Evolutionary conservation across 1,140 invertebrate species (phyloP).

Genomic region (Charaxes varanes): DNA sequence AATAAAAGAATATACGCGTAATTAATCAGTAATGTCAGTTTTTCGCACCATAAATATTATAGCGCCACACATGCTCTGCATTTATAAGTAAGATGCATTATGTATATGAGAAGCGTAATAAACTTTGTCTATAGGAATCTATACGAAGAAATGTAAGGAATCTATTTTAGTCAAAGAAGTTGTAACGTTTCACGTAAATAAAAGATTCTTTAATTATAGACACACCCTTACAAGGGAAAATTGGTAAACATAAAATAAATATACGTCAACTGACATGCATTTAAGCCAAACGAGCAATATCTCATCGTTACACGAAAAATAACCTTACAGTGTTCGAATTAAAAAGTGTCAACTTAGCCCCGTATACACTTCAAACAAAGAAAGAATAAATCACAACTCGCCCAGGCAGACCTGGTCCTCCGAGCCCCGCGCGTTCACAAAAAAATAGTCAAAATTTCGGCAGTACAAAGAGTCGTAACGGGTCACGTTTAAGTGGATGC

Average conservation of each 20-base stretch:
- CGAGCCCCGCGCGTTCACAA: constrained; percentile 17
- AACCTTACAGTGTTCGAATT: constrained; percentile 37
- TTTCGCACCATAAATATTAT: too few relatives aligned
- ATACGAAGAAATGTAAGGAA: too few relatives aligned
- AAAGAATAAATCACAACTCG: constrained; percentile 53
- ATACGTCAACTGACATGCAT: constrained; percentile 8
- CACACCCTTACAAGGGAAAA: not conserved
- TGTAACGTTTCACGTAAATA: too few relatives aligned
- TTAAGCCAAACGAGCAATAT: constrained; percentile 31
- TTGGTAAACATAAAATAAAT: constrained; percentile 14
- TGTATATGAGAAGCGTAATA: too few relatives aligned
- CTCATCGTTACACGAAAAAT: constrained; percentile 40
- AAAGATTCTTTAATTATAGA: too few relatives aligned
- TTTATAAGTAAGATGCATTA: too few relatives aligned
- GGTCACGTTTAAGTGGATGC: constrained; percentile 32
- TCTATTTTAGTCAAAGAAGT: too few relatives aligned
- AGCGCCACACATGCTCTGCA: too few relatives aligned
- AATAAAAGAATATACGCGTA: too few relatives aligned
- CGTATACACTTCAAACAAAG: constrained; percentile 50
- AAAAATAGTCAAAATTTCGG: constrained; percentile 22
- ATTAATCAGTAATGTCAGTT: too few relatives aligned
- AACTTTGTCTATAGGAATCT: too few relatives aligned
- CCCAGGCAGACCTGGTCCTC: constrained; percentile 22
- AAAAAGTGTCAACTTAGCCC: constrained; percentile 53
- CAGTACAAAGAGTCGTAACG: constrained; percentile 40